Evolutionary conservation across 2,888 invertebrate species (phyloP).

Genomic region (Merodon equestris): DNA sequence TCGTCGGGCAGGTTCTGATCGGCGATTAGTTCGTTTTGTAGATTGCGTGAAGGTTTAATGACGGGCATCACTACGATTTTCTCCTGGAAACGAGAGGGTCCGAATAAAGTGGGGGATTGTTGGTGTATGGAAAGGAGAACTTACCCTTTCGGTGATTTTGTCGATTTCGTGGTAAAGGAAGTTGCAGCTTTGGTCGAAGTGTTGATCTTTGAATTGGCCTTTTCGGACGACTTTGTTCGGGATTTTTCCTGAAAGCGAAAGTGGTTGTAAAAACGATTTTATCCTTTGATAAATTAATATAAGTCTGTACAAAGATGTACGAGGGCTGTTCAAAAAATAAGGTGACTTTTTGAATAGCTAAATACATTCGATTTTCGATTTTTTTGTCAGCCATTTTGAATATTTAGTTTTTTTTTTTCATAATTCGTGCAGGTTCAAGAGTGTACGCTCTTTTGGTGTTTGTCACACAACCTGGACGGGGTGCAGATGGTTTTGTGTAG

Average conservation of each 20-base stretch:
- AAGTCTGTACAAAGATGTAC: too few relatives aligned
- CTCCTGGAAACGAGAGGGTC: slow-evolving; percentile 83
- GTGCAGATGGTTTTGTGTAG: too few relatives aligned
- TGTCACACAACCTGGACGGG: too few relatives aligned
- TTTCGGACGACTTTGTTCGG: slow-evolving; percentile 97
- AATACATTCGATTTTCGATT: too few relatives aligned
- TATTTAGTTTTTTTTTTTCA: too few relatives aligned
- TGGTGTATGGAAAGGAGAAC: slow-evolving; percentile 74
- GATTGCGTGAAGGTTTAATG: slow-evolving; percentile 90
- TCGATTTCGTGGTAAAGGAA: slow-evolving; percentile 98
- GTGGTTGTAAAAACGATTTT: too few relatives aligned
- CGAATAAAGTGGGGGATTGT: background rate
- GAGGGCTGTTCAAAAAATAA: too few relatives aligned
- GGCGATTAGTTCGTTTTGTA: slow-evolving; percentile 92
- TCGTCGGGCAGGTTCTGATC: slow-evolving; percentile 92
- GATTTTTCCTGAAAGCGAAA: slow-evolving; percentile 83
- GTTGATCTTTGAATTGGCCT: slow-evolving; percentile 96
- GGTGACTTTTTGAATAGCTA: too few relatives aligned
- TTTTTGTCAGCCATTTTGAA: too few relatives aligned
- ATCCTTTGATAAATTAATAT: too few relatives aligned
- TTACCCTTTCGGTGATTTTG: slow-evolving; percentile 98
- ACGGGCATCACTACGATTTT: slow-evolving; percentile 97
- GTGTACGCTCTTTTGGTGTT: too few relatives aligned
- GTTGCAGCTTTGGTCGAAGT: slow-evolving; percentile 97
- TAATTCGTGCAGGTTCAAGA: too few relatives aligned